phyloP scores from a whole-genome alignment of 2,797 vertebrate genomes.

The Glossophaga mutica region DNA sequence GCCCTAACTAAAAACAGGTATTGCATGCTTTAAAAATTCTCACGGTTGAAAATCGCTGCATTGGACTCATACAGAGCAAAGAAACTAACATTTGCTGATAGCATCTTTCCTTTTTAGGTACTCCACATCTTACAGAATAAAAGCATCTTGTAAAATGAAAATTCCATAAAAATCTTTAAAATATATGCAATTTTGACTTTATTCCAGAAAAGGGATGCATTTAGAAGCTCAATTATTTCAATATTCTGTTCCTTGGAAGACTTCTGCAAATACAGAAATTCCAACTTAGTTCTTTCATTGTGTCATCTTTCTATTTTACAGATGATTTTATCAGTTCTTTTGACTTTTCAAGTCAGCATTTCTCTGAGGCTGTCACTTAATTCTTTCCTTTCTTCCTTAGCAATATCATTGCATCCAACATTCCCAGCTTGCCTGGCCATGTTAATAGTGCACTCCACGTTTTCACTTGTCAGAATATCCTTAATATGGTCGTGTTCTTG shows the following conservation, averaged over 20 bases:
- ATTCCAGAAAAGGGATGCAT: not conserved
- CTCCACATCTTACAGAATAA: not conserved
- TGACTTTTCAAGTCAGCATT: not conserved
- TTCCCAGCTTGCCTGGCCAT: not conserved
- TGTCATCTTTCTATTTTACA: constrained; percentile 1
- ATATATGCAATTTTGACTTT: not conserved
- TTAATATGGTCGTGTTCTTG: not conserved
- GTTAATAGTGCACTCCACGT: not conserved
- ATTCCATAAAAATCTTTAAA: constrained; percentile 11
- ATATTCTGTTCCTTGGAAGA: not conserved
- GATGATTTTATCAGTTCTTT: not conserved
- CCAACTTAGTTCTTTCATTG: not conserved
- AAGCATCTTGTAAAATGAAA: not conserved
- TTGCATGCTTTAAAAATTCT: not conserved
- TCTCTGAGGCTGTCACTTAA: not conserved
- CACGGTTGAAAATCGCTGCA: not conserved
- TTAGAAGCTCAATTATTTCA: not conserved
- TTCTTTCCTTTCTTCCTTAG: not conserved
- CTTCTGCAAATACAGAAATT: not conserved
- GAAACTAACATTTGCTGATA: not conserved
- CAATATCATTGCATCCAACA: not conserved
- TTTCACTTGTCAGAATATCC: not conserved
- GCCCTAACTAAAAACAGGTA: not conserved
- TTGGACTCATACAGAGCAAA: not conserved
- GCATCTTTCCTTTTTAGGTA: not conserved